Percentiles rank a stretch among this genome's conserved stretches.
phyloP scores from a whole-genome alignment of 2,888 invertebrate genomes.

The Rhyacophila evoluta region DNA sequence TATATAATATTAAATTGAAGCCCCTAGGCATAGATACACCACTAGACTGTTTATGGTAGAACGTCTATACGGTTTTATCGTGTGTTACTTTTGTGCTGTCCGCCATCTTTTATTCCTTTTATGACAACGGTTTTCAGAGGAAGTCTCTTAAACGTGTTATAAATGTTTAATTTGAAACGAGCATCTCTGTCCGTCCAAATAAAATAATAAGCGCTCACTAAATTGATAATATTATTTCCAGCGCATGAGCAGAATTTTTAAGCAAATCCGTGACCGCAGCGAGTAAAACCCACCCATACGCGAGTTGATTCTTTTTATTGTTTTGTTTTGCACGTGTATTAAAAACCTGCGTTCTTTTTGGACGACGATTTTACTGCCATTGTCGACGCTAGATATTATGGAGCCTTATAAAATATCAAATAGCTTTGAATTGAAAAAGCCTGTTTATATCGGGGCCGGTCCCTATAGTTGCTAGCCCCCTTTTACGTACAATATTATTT shows the following conservation, averaged over 20 bases:
- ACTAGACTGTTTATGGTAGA: background rate
- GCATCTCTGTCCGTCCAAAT: conserved; percentile 35
- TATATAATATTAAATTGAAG: too few species aligned
- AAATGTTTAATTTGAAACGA: conserved; percentile 35
- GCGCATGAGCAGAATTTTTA: conserved; percentile 34
- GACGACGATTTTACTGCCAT: too few species aligned
- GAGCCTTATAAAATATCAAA: too few species aligned
- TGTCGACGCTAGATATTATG: too few species aligned
- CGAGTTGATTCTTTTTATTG: background rate
- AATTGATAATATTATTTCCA: conserved; percentile 38
- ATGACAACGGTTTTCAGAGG: conserved; percentile 45
- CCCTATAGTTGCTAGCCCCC: too few species aligned
- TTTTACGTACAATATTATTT: too few species aligned
- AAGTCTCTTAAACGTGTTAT: conserved; percentile 43
- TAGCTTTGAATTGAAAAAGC: too few species aligned
- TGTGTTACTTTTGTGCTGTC: background rate
- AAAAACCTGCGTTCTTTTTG: too few species aligned
- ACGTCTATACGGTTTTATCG: background rate
- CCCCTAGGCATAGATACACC: too few species aligned
- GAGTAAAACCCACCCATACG: conserved; percentile 20
- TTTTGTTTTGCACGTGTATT: conserved; percentile 22
- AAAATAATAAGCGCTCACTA: conserved; percentile 35
- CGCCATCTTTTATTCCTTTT: conserved; percentile 46
- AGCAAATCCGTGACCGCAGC: conserved; percentile 35
- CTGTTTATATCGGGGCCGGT: too few species aligned